phyloP scores from a whole-genome alignment of 2,113 vertebrate genomes.

The Bubo scandiacus region DNA sequence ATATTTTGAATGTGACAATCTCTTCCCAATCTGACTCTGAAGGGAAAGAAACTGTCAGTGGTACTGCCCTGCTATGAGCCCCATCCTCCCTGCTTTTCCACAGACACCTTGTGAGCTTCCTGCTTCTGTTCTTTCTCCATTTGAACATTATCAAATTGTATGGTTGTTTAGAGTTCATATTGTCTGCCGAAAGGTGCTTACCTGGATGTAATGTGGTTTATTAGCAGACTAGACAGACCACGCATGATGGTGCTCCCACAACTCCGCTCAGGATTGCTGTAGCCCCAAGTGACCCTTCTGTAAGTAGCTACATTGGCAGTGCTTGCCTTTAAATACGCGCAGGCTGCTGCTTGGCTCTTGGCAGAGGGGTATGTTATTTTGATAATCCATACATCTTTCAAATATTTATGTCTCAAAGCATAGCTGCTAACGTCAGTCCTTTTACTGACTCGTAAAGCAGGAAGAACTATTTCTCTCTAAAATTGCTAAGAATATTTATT shows the following conservation, averaged over 20 bases:
- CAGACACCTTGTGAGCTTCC: neutral
- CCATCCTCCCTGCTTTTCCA: neutral
- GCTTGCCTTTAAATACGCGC: neutral
- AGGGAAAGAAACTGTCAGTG: neutral
- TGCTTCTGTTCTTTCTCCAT: neutral
- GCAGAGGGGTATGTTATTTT: neutral
- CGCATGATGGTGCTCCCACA: neutral
- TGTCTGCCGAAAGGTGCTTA: neutral
- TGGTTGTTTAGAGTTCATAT: neutral
- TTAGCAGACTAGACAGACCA: neutral
- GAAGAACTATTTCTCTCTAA: neutral
- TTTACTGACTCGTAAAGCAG: neutral
- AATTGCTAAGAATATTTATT: neutral
- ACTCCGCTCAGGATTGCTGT: neutral
- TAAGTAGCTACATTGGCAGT: neutral
- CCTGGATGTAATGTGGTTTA: neutral
- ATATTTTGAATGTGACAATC: neutral
- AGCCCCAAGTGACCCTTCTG: neutral
- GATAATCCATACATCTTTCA: neutral
- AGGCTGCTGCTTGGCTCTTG: rapidly evolving
- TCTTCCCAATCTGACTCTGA: neutral
- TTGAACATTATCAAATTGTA: neutral
- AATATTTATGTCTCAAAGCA: neutral
- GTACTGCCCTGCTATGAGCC: neutral
- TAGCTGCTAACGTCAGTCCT: neutral